Percentiles rank a stretch among this genome's conserved stretches.
phyloP scores from a whole-genome alignment of 2,113 vertebrate genomes.

The Leucopsar rothschildi region DNA sequence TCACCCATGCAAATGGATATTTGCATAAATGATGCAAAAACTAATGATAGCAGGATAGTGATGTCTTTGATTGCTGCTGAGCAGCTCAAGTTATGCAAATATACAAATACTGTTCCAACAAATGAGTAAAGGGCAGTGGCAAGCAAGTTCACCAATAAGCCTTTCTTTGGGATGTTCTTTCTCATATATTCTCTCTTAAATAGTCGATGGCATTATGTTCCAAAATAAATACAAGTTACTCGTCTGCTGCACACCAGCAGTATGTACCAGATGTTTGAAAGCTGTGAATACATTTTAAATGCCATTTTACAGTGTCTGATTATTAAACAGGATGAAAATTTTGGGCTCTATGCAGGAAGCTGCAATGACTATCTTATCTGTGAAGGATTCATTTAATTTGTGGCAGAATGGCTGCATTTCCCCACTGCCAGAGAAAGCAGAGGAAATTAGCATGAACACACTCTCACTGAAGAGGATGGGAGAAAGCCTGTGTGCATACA shows the following conservation, averaged over 20 bases:
- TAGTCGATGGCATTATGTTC: neutral
- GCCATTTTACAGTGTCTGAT: constrained; percentile 27
- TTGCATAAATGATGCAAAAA: constrained; percentile 22
- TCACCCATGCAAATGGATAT: neutral
- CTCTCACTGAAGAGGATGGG: neutral
- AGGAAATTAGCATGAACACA: neutral
- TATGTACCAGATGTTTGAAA: constrained; percentile 39
- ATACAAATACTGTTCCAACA: constrained; percentile 11
- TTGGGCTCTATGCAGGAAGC: neutral
- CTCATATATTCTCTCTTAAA: constrained; percentile 28
- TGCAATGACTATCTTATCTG: constrained; percentile 8
- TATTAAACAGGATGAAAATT: constrained; percentile 38
- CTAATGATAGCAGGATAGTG: neutral
- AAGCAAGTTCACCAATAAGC: constrained; percentile 23
- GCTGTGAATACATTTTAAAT: constrained; percentile 38
- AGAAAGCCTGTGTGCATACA: neutral
- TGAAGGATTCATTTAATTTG: constrained; percentile 22
- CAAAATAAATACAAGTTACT: constrained; percentile 44
- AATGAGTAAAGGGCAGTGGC: constrained; percentile 24
- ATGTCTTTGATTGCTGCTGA: neutral
- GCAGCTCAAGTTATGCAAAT: constrained; percentile 40
- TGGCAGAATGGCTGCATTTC: neutral
- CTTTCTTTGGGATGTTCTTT: constrained; percentile 31
- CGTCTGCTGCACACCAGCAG: neutral
- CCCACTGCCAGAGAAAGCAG: neutral